Percentiles rank a stretch among this genome's conserved stretches.
Conservation (phyloP, 2,113 vertebrate species). For the Nothocercus julius region DNA sequence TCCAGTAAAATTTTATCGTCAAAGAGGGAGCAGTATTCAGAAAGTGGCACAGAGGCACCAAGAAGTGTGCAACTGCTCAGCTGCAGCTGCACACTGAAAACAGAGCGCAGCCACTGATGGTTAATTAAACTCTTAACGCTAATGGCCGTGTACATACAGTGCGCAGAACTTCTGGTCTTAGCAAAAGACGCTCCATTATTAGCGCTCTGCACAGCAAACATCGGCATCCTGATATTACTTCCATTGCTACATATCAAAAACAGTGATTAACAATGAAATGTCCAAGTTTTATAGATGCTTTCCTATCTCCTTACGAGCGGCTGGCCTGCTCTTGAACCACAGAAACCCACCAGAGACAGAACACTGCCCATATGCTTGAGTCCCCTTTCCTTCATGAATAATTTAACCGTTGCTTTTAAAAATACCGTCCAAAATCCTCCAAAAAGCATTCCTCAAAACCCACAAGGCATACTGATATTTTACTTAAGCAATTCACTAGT, state of each 20-base stretch:
- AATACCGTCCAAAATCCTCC: accelerated
- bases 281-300: neutral
- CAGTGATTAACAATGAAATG: neutral
- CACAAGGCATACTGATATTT: accelerated
- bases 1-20: neutral
- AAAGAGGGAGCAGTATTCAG: accelerated
- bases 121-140: neutral
- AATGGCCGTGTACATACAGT: accelerated
- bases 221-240: accelerated
- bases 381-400: accelerated
- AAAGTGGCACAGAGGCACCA: accelerated
- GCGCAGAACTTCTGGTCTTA: accelerated
- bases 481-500: accelerated
- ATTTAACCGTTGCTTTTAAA: neutral
- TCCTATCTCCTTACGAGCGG: accelerated
- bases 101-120: accelerated
- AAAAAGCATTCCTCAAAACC: neutral
- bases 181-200: neutral
- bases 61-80: accelerated
- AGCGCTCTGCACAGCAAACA: neutral
- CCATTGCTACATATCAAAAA: neutral
- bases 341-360: neutral
- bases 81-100: neutral
- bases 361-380: accelerated
- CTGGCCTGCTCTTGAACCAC: neutral